phyloP scores from a whole-genome alignment of 2,797 vertebrate species.

The Vultur gryphus region DNA sequence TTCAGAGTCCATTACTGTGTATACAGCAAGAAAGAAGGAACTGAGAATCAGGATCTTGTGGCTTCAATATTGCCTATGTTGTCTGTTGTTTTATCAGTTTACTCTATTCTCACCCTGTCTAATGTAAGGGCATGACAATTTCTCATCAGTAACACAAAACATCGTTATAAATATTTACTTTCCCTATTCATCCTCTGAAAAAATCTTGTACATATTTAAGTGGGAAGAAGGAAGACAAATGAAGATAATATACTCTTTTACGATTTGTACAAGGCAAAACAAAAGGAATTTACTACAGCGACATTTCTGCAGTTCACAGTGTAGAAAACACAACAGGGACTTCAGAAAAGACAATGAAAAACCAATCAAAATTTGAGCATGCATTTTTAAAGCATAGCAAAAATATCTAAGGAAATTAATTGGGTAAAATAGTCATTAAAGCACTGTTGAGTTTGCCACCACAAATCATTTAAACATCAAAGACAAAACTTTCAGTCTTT shows the following conservation, averaged over 20 bases:
- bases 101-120: background rate
- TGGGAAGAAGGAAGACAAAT: slow-evolving; percentile 37
- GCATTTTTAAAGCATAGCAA: background rate
- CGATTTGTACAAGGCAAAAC: background rate
- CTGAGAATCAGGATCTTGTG: background rate
- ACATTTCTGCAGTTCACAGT: background rate
- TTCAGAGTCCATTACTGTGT: background rate
- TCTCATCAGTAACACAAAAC: slow-evolving; percentile 28
- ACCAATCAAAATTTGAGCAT: background rate
- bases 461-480: slow-evolving; percentile 12
- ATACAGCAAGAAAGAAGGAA: background rate
- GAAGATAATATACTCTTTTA: slow-evolving; percentile 42
- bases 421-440: background rate
- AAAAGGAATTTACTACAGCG: slow-evolving; percentile 16
- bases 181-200: background rate
- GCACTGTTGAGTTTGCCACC: background rate
- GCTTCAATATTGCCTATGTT: background rate
- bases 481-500: background rate
- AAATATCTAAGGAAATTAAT: slow-evolving; percentile 21
- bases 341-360: background rate
- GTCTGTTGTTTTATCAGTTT: background rate
- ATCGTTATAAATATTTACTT: background rate
- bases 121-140: background rate
- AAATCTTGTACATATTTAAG: slow-evolving; percentile 21
- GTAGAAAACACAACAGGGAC: background rate